Evolutionary conservation across 2,113 vertebrate species (phyloP), one percentile per base, ranked within the genome.

Genomic region (Tamias sibiricus): DNA sequence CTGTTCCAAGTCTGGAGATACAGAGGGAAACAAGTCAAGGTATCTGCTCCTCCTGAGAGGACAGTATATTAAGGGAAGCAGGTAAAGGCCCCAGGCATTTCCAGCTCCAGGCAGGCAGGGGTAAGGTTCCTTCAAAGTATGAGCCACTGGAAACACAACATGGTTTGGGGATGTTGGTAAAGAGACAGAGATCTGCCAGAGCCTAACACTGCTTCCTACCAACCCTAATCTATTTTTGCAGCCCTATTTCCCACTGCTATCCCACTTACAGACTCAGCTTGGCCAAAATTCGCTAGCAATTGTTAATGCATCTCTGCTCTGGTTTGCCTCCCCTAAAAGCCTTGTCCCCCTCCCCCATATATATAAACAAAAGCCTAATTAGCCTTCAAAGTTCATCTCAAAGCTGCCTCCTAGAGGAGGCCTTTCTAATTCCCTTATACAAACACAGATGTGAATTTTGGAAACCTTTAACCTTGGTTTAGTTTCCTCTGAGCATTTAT

Each of bases 211-310:
- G 28, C 49, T 87, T 30, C 52, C 57, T 84, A 28, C 5, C 13
- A 54, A 68, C 37, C 54, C 16, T 83, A 52, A 90, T 82, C 85
- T 90, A 90, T 35, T 90, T 76, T 37, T 91, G 88, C 71, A 93
- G 69, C 20, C 44, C 37, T 71, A 83, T 74, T 91, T 94, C 44
- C 90, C 72, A 87, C 52, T 82, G 68, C 69, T 92, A 77, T 64
- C 57, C 64, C 66, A 35, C 24, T n/a, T 13, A 19, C 76, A 91
- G n/a, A 37, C 93, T 86, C 88, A 66, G 37, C 30, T 75, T n/a
- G 40, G 68, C 77, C 76, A 64, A 75, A 95, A 74, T 81, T 42
- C 91, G 72, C 74, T 40, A 22, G 32, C 32, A 91, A 76, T 64
- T 92, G 64, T 79, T 75, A 82, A 64, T 4, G 16, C 54, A 57